Conservation (phyloP, 2,113 vertebrate genomes). For the Grallaria varia region DNA sequence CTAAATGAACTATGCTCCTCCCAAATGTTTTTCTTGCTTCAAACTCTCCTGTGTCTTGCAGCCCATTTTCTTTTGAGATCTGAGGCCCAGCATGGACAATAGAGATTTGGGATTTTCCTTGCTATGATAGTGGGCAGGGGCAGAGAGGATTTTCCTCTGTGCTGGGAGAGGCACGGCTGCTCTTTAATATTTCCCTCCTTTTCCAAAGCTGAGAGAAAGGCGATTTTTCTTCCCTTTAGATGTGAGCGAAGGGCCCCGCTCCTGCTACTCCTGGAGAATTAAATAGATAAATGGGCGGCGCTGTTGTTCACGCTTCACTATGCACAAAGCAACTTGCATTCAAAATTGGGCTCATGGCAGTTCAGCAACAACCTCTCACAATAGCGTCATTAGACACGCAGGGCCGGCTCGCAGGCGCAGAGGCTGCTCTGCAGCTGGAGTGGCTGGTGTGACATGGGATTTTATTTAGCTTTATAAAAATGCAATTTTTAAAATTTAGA, state of each 20-base stretch:
- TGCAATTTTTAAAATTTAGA: not conserved
- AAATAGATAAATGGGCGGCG: slow-evolving; percentile 66
- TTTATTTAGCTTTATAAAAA: not conserved
- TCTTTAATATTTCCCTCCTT: slow-evolving; percentile 32
- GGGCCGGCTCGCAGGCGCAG: not conserved
- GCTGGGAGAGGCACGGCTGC: not conserved
- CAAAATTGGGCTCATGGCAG: slow-evolving; percentile 18
- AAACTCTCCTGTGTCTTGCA: not conserved
- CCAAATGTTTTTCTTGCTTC: not conserved
- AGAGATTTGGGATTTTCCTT: not conserved
- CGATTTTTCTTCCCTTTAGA: slow-evolving; percentile 44
- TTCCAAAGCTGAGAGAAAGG: slow-evolving; percentile 16
- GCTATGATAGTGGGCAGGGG: not conserved
- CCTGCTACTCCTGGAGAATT: slow-evolving; percentile 61
- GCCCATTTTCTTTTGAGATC: not conserved
- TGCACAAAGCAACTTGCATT: slow-evolving; percentile 63
- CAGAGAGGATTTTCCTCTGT: not conserved
- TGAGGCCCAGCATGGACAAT: not conserved
- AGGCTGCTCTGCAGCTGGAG: slow-evolving; percentile 49
- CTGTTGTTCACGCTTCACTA: slow-evolving; percentile 66
- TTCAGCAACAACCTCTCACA: slow-evolving; percentile 25
- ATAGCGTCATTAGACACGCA: slow-evolving; percentile 59
- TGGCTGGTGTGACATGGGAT: not conserved
- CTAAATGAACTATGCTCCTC: not conserved
- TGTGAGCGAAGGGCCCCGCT: not conserved